phyloP scores from a whole-genome alignment of 2,113 vertebrate genomes.

The Natator depressus region DNA sequence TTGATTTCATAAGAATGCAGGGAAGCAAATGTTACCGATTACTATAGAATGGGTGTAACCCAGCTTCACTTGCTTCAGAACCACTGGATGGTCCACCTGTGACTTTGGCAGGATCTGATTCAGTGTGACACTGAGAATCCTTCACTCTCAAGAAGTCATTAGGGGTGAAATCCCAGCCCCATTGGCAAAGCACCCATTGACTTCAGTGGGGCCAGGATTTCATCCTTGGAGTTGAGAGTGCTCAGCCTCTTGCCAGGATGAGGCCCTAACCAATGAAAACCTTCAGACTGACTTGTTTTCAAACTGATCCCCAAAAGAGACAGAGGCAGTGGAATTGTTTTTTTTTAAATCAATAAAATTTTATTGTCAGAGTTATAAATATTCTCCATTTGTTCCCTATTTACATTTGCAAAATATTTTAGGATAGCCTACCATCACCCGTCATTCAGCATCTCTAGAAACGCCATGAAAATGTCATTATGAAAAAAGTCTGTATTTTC shows the following conservation, averaged over 20 bases:
- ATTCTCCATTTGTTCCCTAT: slow-evolving; percentile 83
- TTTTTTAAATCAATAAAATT: slow-evolving; percentile 81
- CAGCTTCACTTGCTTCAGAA: background rate
- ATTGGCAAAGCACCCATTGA: background rate
- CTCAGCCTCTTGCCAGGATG: background rate
- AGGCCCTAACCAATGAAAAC: slow-evolving; percentile 8
- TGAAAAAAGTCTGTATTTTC: slow-evolving; percentile 80
- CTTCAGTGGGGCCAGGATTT: background rate
- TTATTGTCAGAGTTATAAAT: slow-evolving; percentile 92
- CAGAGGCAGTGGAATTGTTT: slow-evolving; percentile 11
- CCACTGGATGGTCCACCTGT: background rate
- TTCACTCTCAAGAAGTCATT: background rate
- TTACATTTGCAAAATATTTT: slow-evolving; percentile 93
- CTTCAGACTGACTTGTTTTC: background rate
- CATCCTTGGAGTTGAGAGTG: background rate
- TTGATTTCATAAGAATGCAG: background rate
- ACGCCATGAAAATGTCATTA: slow-evolving; percentile 82
- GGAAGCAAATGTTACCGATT: background rate
- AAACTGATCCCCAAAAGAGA: slow-evolving; percentile 33
- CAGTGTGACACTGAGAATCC: background rate
- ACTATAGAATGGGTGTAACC: background rate
- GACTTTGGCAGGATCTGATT: background rate
- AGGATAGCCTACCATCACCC: slow-evolving; percentile 80
- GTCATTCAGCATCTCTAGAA: slow-evolving; percentile 80
- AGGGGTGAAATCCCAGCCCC: background rate